These are phyloP conservation scores for Scaptomyza tumidula DNA, from an alignment of 2,888 invertebrate genomes.

Conservation along the genomic window DNA sequence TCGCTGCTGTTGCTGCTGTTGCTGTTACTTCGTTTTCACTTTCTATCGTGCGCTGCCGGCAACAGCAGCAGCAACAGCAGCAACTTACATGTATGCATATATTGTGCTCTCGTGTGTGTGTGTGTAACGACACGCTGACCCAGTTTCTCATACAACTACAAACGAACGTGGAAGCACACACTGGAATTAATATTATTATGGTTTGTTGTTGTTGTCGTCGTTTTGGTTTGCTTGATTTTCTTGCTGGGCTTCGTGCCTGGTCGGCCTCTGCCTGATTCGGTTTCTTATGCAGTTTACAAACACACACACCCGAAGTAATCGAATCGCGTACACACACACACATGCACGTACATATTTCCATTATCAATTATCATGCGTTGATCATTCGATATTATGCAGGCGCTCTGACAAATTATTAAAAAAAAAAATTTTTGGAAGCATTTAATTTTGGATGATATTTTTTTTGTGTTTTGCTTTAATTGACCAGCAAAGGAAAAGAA, in stretches of 20 bases:
- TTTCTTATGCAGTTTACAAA: slow-evolving; percentile 68
- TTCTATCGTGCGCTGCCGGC: slow-evolving; percentile 73
- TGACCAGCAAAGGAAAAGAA: slow-evolving; percentile 43
- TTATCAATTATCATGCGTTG: slow-evolving; percentile 69
- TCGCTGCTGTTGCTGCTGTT: slow-evolving; percentile 52
- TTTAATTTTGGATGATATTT: slow-evolving; percentile 34
- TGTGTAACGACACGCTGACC: slow-evolving; percentile 81
- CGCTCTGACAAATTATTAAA: slow-evolving; percentile 54
- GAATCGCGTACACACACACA: slow-evolving; percentile 3
- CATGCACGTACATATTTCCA: slow-evolving; percentile 44
- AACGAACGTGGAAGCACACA: slow-evolving; percentile 73
- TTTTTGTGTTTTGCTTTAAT: slow-evolving; percentile 36
- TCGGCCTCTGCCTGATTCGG: slow-evolving; percentile 51
- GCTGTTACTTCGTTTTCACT: slow-evolving; percentile 72
- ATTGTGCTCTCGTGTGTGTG: slow-evolving; percentile 43
- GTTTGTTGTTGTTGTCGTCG: slow-evolving; percentile 53
- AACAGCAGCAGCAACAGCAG: slow-evolving; percentile 31
- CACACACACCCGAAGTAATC: slow-evolving; percentile 38
- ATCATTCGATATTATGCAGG: slow-evolving; percentile 62
- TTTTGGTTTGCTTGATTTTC: slow-evolving; percentile 73
- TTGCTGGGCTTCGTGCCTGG: slow-evolving; percentile 67
- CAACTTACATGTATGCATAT: slow-evolving; percentile 71
- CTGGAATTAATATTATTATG: slow-evolving; percentile 80
- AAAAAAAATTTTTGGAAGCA: slow-evolving; percentile 28
- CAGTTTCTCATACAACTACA: slow-evolving; percentile 80